These are phyloP conservation scores for Chiloscyllium punctatum DNA, from an alignment of 2,797 vertebrate genomes.

Conservation along the genomic window DNA sequence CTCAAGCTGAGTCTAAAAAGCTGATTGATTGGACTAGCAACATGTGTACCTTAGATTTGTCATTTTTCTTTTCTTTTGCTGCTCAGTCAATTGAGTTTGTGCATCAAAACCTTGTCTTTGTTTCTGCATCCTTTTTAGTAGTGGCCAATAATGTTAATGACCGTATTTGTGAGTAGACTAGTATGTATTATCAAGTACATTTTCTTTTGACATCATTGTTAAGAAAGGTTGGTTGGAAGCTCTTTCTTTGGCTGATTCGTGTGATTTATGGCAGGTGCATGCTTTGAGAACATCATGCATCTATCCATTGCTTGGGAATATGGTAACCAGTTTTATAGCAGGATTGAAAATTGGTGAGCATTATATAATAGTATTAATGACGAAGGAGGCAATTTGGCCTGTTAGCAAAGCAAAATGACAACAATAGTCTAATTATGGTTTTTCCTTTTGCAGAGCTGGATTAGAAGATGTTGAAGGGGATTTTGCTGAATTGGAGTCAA, in stretches of 20 bases:
- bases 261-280: background rate
- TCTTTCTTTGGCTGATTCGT: background rate
- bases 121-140: background rate
- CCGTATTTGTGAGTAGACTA: background rate
- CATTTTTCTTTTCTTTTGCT: background rate
- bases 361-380: too few relatives aligned
- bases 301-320: background rate
- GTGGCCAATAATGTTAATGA: background rate
- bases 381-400: too few relatives aligned
- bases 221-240: too few relatives aligned
- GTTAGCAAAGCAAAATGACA: background rate
- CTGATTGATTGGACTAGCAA: background rate
- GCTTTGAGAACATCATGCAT: background rate
- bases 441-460: constrained; percentile 69
- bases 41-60: background rate
- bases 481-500: constrained; percentile 89
- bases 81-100: background rate
- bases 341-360: background rate
- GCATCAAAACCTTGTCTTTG: background rate
- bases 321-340: background rate
- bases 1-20: background rate
- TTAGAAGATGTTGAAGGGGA: constrained; percentile 97
- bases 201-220: background rate
- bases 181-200: background rate
- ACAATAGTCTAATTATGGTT: background rate